phyloP scores from a whole-genome alignment of 2,797 vertebrate species.

The Myotis myotis region DNA sequence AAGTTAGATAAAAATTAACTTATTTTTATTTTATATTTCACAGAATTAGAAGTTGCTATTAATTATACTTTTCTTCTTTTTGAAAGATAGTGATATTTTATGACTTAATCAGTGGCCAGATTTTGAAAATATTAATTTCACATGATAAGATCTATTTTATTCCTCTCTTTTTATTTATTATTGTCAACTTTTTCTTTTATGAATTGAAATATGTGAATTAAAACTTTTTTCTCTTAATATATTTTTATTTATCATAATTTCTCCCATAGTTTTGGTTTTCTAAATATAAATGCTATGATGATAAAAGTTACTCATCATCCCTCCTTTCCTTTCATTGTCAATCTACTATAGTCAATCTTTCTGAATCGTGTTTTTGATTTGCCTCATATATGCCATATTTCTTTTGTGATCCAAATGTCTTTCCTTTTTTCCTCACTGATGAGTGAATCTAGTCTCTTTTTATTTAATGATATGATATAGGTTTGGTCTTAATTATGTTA shows the following conservation, averaged over 20 bases:
- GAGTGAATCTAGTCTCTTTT: background rate
- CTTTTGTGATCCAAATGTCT: background rate
- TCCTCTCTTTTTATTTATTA: background rate
- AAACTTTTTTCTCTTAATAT: background rate
- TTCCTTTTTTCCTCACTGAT: background rate
- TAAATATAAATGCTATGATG: background rate
- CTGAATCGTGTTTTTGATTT: background rate
- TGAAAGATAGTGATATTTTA: background rate
- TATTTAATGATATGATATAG: background rate
- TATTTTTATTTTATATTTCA: conserved; percentile 22
- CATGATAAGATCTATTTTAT: background rate
- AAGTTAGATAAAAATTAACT: background rate
- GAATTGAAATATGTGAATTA: background rate
- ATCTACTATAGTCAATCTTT: background rate
- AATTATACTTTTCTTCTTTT: background rate
- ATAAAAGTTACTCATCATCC: background rate
- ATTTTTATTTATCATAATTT: background rate
- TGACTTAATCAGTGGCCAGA: background rate
- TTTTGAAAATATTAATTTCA: background rate
- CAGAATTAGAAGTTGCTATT: background rate
- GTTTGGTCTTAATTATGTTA: background rate
- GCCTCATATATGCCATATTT: background rate
- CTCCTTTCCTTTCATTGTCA: background rate
- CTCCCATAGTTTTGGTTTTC: background rate
- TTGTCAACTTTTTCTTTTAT: background rate